Conservation (phyloP, 2,888 invertebrate genomes). For the Rambutsinella grinnellia region DNA sequence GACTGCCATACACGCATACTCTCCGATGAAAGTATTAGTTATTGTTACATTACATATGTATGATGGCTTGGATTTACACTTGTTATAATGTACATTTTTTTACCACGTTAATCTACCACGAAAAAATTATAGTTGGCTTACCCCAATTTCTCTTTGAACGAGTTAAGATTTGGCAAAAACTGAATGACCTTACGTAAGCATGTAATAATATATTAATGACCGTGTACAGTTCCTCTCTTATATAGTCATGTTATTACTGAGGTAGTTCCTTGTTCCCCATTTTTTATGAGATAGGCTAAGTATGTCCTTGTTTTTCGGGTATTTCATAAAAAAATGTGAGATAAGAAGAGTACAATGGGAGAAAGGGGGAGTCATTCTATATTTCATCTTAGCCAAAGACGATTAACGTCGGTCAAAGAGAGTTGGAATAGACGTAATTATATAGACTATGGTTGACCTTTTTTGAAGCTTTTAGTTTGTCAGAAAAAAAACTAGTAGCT, state of each 20-base stretch:
- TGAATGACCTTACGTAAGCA: conserved; percentile 28
- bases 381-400: too few species aligned
- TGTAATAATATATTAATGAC: conserved; percentile 42
- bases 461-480: too few species aligned
- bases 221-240: conserved; percentile 11
- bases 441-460: too few species aligned
- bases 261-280: not conserved
- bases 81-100: not conserved
- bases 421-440: too few species aligned
- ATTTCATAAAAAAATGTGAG: not conserved
- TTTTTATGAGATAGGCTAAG: not conserved
- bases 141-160: not conserved
- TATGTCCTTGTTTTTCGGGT: too few species aligned
- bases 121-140: too few species aligned
- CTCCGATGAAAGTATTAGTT: not conserved
- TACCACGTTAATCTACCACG: not conserved
- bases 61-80: not conserved
- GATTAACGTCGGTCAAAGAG: too few species aligned
- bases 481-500: too few species aligned
- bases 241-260: not conserved
- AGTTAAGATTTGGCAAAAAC: not conserved
- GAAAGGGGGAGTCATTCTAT: not conserved
- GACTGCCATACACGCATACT: conserved; percentile 57
- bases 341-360: not conserved
- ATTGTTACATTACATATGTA: not conserved